Evolutionary conservation across 2,797 vertebrate genomes (phyloP), one percentile per base, ranked within the genome.

Genomic region (Cyprinella venusta): DNA sequence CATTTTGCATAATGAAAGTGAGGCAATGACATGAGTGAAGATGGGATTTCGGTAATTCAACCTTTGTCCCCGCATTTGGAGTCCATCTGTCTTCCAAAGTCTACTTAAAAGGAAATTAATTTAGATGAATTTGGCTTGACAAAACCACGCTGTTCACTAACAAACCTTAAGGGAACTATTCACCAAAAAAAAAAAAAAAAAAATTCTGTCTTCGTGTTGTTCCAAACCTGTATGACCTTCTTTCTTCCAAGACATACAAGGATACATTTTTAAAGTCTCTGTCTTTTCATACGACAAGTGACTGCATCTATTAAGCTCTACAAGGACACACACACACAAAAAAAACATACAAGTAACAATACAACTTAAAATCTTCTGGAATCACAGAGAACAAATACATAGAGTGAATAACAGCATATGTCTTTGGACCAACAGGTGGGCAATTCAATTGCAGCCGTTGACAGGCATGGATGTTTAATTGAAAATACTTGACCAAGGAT

Each of bases 51-150:
- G 33, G 19, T 56, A 38, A 75, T 24, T 59, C 30, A 75, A 38
- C 21, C 50, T 75, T 75, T 40, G 48, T 52, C 9, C 18, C 26
- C 19, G 18, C 70, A 52, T 36, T 7, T 54, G 12, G 33, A 75
- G 72, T 75, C 72, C 26, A 72, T 52, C 70, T 72, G 70, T 33
- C 70, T 72, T 72, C 45, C 16, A 2, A 72, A 72, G 16, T 72
- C 70, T 33, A 9, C 5, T 72, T 52, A 33, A 33, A 72, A 72
- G 8, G 5, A 72, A 72, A 72, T 52, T 4, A 2, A 52, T 33
- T 52, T 71, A 5, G 24, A 33, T 33, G 16, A 71, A 71, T 50
- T 71, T 71, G 4, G 69, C 5, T 42, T 0, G 7, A 19, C 42
- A 71, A 71, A 71, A 26, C 69, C n/a, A 59, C 12, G 5, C n/a